Evolutionary conservation across 2,888 invertebrate species (phyloP), one percentile per base, ranked within the genome.

Genomic region (Eupsilia transversa): DNA sequence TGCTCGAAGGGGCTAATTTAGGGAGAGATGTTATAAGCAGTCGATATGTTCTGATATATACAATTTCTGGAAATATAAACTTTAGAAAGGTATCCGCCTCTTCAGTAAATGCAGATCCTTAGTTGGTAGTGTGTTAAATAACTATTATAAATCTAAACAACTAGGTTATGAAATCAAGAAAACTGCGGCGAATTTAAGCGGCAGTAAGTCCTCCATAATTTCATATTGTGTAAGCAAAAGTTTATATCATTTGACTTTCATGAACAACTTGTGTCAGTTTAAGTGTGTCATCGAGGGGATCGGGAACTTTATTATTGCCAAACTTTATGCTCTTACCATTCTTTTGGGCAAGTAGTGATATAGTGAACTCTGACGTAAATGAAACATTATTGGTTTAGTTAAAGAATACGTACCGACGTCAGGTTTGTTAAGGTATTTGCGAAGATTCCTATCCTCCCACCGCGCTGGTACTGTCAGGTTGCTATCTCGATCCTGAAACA

Each of bases 401-500:
- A 20, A n/a, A 30, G 17, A n/a, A 30, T 80, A 91, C 94, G 89
- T 80, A 97, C 97, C 96, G 86, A 97, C 93, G 79, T 96, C 95
- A 30, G 96, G 97, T 86, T 96, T 97, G 91, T 97, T 97, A 87
- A 98, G 96, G 87, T 97, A 97, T 84, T 96, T 96, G 75, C 97
- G 94, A 57, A 98, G 95, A 86, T 97, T 97, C 86, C 97, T 97
- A 89, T 97, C 97, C 90, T 97, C 97, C 97, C 97, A 97, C 72
- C 96, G 95, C 64, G 97, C 97, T 56, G 98, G 97, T 43, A 97
- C 97, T 3, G 97, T 97, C 72, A 98, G 93, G 85, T 97, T 97
- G 86, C 98, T 97, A 79, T 97, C 97, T 85, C 97, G 95, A 80
- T 98, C 96, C 96, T 96, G 92, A 75, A 89, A 74, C 33, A 56